Evolutionary conservation across 1,140 invertebrate genomes (phyloP).

Genomic region (Neodiprion lecontei): DNA sequence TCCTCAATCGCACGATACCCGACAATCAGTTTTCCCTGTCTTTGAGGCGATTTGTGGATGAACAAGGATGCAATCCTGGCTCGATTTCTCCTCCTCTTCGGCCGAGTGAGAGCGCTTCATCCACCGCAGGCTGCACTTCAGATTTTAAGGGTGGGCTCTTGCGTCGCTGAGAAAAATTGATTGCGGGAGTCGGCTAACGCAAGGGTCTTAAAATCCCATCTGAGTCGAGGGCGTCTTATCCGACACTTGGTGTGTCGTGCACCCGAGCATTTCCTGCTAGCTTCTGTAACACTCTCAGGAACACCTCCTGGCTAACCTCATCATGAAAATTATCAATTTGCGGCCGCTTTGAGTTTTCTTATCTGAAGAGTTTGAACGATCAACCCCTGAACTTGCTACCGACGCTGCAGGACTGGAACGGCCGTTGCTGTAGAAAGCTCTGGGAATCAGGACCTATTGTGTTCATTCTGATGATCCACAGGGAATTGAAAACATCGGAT

Average conservation of each 20-base stretch:
- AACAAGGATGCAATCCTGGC: no score
- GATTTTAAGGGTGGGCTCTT: neutral
- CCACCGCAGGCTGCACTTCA: neutral
- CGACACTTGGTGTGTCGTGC: slow-evolving; percentile 1
- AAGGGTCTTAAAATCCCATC: neutral
- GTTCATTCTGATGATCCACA: no score
- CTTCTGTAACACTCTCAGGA: neutral
- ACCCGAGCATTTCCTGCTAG: slow-evolving; percentile 2
- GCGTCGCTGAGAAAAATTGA: neutral
- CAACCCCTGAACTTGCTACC: no score
- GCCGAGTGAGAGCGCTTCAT: neutral
- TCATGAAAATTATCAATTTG: slow-evolving; percentile 42
- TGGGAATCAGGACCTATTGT: no score
- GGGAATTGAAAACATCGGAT: no score
- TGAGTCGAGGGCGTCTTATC: neutral
- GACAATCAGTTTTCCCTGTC: no score
- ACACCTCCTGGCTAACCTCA: neutral
- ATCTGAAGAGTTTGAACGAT: slow-evolving; percentile 41
- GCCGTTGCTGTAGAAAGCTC: no score
- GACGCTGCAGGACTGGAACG: no score
- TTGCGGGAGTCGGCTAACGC: neutral
- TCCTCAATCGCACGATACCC: no score
- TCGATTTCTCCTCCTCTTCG: no score
- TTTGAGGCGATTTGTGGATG: no score
- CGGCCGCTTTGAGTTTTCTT: slow-evolving; percentile 48